Percentiles rank a stretch among this genome's conserved stretches.
Conservation (phyloP, 2,888 invertebrate species). For the Lepidocyrtoides sp. region DNA sequence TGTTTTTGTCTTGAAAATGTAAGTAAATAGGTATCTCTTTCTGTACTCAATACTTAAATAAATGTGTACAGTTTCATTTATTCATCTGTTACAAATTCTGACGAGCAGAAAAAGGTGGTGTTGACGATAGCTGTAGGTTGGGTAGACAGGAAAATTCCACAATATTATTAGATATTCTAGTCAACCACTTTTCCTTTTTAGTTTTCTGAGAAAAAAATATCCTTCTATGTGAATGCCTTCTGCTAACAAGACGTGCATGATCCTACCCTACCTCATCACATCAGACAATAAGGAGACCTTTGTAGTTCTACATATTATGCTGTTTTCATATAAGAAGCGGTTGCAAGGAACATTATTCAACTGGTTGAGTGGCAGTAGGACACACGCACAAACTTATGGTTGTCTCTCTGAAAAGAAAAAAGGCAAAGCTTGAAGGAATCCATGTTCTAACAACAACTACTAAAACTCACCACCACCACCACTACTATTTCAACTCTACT, state of each 20-base stretch:
- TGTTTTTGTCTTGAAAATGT: too few relatives aligned
- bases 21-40: too few relatives aligned
- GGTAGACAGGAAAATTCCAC: conserved; percentile 58
- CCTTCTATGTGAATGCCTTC: not conserved
- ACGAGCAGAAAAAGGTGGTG: conserved; percentile 15
- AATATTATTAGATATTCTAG: conserved; percentile 45
- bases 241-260: not conserved
- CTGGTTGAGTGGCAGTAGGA: conserved; percentile 72
- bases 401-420: conserved; percentile 42
- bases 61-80: too few relatives aligned
- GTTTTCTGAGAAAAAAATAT: conserved; percentile 1
- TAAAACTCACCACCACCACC: not conserved
- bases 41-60: too few relatives aligned
- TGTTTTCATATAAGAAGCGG: conserved; percentile 10
- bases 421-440: conserved; percentile 23
- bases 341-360: conserved; percentile 66
- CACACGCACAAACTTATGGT: conserved; percentile 69
- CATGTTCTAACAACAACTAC: not conserved
- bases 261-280: conserved; percentile 35
- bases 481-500: not conserved
- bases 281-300: not conserved
- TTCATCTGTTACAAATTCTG: too few relatives aligned
- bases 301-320: not conserved
- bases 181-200: conserved; percentile 14
- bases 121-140: conserved; percentile 7